phyloP scores from a whole-genome alignment of 1,140 invertebrate species.

The Solenopsis fugax region DNA sequence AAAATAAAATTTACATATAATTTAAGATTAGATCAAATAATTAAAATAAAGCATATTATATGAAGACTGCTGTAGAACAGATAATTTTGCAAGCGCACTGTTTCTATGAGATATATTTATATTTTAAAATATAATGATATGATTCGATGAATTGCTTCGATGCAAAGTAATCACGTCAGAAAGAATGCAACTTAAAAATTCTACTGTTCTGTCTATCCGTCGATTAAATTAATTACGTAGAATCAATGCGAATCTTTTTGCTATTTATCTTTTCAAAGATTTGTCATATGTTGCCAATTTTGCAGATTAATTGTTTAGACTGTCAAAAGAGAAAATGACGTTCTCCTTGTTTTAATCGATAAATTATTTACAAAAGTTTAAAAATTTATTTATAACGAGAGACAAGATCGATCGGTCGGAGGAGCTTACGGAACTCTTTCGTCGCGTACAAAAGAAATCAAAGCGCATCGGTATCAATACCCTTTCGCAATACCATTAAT shows the following conservation, averaged over 20 bases:
- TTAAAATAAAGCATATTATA: background rate
- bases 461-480: slow-evolving; percentile 79
- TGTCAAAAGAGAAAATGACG: background rate
- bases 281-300: background rate
- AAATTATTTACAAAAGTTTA: slow-evolving; percentile 17
- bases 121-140: too few species aligned
- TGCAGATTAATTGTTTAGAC: background rate
- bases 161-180: too few species aligned
- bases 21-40: too few species aligned
- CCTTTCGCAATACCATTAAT: slow-evolving; percentile 80
- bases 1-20: too few species aligned
- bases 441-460: slow-evolving; percentile 73
- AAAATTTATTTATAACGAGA: background rate
- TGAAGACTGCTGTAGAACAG: background rate
- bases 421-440: background rate
- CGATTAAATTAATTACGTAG: too few species aligned
- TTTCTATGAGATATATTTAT: too few species aligned
- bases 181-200: too few species aligned
- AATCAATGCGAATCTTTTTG: too few species aligned
- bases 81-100: too few species aligned
- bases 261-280: too few species aligned
- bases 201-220: too few species aligned
- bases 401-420: background rate
- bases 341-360: background rate
- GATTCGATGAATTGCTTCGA: too few species aligned